Evolutionary conservation across 2,797 vertebrate genomes (phyloP).

Genomic region (Adelosebastes latens): DNA sequence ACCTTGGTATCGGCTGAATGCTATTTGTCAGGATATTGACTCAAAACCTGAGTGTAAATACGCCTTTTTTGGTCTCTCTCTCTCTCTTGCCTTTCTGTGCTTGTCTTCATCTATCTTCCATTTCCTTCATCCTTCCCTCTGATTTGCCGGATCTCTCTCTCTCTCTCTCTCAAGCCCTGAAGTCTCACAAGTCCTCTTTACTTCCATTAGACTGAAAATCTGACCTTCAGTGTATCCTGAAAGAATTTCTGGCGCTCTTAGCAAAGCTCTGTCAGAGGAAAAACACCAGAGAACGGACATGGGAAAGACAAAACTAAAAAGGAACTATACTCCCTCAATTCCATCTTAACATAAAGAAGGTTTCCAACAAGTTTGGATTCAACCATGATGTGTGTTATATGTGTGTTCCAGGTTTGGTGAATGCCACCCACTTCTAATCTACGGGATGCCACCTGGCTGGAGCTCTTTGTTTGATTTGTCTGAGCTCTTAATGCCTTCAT

Average conservation of each 20-base stretch:
- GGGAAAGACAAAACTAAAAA: conserved; percentile 10
- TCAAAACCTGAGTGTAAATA: conserved; percentile 53
- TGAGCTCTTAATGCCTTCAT: conserved; percentile 75
- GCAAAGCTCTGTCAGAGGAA: conserved; percentile 6
- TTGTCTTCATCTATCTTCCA: conserved; percentile 28
- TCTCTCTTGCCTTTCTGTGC: conserved; percentile 9
- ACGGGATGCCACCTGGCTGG: conserved; percentile 36
- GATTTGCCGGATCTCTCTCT: neutral
- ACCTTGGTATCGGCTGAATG: conserved; percentile 43
- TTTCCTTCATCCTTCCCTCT: conserved; percentile 6
- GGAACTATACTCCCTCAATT: neutral
- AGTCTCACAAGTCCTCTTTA: conserved; percentile 31
- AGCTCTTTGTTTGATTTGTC: conserved; percentile 62
- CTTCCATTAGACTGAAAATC: conserved; percentile 39
- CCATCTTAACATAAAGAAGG: too few species aligned
- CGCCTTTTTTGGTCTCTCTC: neutral
- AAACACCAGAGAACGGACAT: conserved; percentile 29
- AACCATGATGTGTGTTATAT: neutral
- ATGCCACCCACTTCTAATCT: conserved; percentile 29
- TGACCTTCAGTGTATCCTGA: conserved; percentile 47
- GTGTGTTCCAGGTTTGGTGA: conserved; percentile 1
- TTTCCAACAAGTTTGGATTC: neutral
- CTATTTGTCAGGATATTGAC: conserved; percentile 48
- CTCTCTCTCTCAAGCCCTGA: neutral
- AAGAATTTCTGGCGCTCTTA: conserved; percentile 51